Evolutionary conservation across 2,113 vertebrate genomes (phyloP), one percentile per base, ranked within the genome.

Genomic region (Eulacestoma nigropectus): DNA sequence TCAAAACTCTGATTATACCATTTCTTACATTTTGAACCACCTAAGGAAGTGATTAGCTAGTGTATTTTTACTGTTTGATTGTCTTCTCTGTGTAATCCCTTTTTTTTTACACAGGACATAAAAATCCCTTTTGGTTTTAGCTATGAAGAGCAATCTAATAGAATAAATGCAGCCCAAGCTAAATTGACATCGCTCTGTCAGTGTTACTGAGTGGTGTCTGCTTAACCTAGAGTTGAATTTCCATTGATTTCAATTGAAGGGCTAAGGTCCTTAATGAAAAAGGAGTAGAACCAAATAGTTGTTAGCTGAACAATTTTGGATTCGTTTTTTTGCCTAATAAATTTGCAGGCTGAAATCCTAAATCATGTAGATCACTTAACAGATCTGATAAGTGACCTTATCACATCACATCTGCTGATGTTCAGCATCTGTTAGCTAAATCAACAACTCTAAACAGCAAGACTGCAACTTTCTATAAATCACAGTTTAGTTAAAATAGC

Each of bases 241-340:
- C 84, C 81, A 94, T 95, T 94, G n/a, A 95, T 96, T 92, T 95
- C 94, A 95, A 84, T 42, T 95, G 91, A 89, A 96, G 59, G 62
- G 74, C 91, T 89, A 89, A 95, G 77, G 89, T 89, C 89, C 87
- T 91, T 95, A 97, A 96, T 94, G 77, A 64, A 95, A 92, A 95
- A 93, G 47, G 32, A 87, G 74, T 60, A 53, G 78, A 94, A 89
- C 13, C 41, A 91, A 94, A 93, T 79, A 91, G 69, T 64, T 78
- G 73, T 91, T 56, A 91, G 69, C 53, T 20, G 8, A 94, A 87
- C 33, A 60, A n/a, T 81, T 92, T 16, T 8, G 23, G 33, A 25
- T 15, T 77, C 52, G 15, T 1, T 33, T n/a, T 60, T 80, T 84
- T 53, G 56, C 35, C 69, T 90, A 77, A 78, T 87, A 92, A 95